phyloP scores from a whole-genome alignment of 2,797 vertebrate species.

The Sus cebifrons region DNA sequence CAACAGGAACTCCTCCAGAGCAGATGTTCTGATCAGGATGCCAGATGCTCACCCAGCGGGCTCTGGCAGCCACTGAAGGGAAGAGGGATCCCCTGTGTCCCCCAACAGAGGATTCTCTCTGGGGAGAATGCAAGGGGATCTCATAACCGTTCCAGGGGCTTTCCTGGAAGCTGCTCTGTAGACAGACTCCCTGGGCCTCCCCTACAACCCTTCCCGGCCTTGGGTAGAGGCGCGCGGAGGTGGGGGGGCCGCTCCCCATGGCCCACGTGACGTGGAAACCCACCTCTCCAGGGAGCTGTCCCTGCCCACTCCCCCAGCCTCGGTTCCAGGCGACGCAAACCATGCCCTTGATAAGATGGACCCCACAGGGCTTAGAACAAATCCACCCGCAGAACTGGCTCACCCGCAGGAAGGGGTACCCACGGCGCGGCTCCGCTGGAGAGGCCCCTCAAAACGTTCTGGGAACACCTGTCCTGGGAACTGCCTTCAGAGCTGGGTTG shows the following conservation, averaged over 20 bases:
- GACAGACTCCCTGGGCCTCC: accelerated
- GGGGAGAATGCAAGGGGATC: neutral
- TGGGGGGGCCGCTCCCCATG: accelerated
- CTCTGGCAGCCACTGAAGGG: neutral
- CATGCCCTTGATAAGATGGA: accelerated
- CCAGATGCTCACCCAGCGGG: neutral
- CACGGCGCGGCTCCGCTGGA: accelerated
- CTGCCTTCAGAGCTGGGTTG: no score
- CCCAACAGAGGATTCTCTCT: neutral
- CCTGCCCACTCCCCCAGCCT: neutral
- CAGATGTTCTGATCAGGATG: neutral
- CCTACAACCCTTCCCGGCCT: neutral
- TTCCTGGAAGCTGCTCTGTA: neutral
- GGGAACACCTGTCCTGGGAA: neutral
- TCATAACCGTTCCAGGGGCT: neutral
- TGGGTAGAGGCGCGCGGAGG: no score
- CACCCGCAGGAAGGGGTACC: accelerated
- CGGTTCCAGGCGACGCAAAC: neutral
- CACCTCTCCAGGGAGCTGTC: neutral
- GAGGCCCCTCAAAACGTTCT: accelerated
- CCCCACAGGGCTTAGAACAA: accelerated
- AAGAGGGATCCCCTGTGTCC: accelerated
- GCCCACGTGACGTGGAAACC: accelerated
- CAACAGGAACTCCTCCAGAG: neutral
- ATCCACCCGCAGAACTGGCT: accelerated